These are phyloP conservation scores for Sclerurus mexicanus DNA, from an alignment of 2,113 vertebrate species.

Conservation along the genomic window DNA sequence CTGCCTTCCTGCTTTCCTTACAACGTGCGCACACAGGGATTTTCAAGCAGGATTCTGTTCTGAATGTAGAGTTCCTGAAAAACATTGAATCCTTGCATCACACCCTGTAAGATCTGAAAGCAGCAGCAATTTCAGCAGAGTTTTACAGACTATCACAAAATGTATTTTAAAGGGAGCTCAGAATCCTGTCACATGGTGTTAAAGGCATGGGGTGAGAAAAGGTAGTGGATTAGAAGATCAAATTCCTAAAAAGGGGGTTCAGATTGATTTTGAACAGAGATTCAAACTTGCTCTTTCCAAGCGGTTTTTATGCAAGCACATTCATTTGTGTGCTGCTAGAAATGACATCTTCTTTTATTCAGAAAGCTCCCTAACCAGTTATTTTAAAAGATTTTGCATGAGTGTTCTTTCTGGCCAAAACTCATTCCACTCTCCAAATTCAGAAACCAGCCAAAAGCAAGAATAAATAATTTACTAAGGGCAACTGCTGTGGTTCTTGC, in stretches of 20 bases:
- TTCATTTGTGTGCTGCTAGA: not conserved
- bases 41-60: conserved; percentile 23
- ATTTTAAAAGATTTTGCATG: conserved; percentile 11
- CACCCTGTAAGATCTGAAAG: conserved; percentile 19
- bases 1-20: conserved; percentile 26
- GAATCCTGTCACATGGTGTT: not conserved
- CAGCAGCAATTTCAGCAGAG: conserved; percentile 12
- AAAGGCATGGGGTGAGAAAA: conserved; percentile 2
- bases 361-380: not conserved
- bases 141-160: conserved; percentile 23
- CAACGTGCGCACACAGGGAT: not conserved
- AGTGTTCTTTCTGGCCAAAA: not conserved
- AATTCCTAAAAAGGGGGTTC: not conserved
- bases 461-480: conserved; percentile 26
- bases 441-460: conserved; percentile 33
- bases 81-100: not conserved
- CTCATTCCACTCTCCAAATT: not conserved
- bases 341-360: not conserved
- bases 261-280: not conserved
- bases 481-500: not conserved
- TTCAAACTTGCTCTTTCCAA: not conserved
- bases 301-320: not conserved
- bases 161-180: conserved; percentile 1
- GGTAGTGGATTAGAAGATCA: conserved; percentile 10
- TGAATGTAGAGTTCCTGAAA: conserved; percentile 34